Conservation (phyloP, 1,140 invertebrate genomes). For the Drosophila cardini region DNA sequence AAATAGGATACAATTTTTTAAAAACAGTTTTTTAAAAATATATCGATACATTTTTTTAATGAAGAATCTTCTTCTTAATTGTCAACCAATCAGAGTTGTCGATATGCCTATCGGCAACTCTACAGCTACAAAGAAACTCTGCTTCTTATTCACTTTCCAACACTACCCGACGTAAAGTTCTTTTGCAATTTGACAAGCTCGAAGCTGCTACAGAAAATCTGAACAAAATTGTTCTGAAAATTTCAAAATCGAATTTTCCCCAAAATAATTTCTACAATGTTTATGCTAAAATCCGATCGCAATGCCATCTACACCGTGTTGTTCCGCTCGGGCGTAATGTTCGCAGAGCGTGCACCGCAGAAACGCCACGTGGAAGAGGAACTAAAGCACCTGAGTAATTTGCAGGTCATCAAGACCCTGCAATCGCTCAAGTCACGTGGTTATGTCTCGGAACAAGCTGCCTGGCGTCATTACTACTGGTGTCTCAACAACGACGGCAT, state of each 20-base stretch:
- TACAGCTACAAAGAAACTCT: not conserved
- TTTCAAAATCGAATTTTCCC: not conserved
- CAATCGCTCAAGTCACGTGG: conserved; percentile 40
- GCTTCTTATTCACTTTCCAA: not conserved
- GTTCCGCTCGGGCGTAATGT: conserved; percentile 35
- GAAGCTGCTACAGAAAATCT: not conserved
- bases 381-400: conserved; percentile 29
- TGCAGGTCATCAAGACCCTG: conserved; percentile 46
- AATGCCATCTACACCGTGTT: conserved; percentile 35
- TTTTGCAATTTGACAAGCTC: not conserved
- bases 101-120: not conserved
- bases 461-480: conserved; percentile 49
- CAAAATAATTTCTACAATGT: conserved; percentile 17
- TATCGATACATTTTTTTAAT: too few relatives aligned
- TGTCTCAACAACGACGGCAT: conserved; percentile 43
- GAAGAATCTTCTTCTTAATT: too few relatives aligned
- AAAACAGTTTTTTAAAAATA: too few relatives aligned
- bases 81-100: too few relatives aligned
- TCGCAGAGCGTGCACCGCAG: conserved; percentile 28
- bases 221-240: not conserved
- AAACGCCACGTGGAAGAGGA: conserved; percentile 23
- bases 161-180: not conserved
- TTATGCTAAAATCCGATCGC: conserved; percentile 40
- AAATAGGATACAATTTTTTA: too few relatives aligned
- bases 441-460: conserved; percentile 35